phyloP scores from a whole-genome alignment of 2,888 invertebrate species.

The Agrenia bidenticulata region DNA sequence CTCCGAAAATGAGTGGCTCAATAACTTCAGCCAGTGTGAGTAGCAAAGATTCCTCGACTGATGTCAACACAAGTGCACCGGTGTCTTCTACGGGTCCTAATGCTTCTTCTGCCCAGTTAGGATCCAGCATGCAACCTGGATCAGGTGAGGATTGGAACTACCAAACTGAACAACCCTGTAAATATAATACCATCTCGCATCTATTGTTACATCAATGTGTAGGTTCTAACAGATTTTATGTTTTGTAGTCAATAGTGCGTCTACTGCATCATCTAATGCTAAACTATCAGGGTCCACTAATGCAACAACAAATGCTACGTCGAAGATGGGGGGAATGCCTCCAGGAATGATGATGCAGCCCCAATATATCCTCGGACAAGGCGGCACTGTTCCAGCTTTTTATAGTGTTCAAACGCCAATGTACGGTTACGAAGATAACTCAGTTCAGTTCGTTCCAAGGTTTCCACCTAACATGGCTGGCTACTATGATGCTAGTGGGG shows the following conservation, averaged over 20 bases:
- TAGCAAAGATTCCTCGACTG: slow-evolving; percentile 44
- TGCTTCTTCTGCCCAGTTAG: slow-evolving; percentile 47
- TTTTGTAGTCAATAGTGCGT: slow-evolving; percentile 37
- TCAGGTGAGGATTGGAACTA: slow-evolving; percentile 38
- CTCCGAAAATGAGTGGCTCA: slow-evolving; percentile 38
- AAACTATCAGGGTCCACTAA: slow-evolving; percentile 49
- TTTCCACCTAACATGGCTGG: slow-evolving; percentile 48
- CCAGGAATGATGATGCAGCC: slow-evolving; percentile 46
- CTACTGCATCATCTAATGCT: slow-evolving; percentile 43
- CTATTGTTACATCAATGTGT: background rate
- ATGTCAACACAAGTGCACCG: slow-evolving; percentile 43
- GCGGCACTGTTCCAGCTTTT: slow-evolving; percentile 39
- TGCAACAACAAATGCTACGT: slow-evolving; percentile 40
- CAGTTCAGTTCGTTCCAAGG: slow-evolving; percentile 48
- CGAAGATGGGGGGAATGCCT: slow-evolving; percentile 47
- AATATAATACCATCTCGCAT: background rate
- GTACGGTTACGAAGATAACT: slow-evolving; percentile 50
- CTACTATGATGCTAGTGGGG: slow-evolving; percentile 48
- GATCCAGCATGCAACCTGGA: slow-evolving; percentile 44
- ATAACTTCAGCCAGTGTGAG: slow-evolving; percentile 30
- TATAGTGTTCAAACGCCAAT: slow-evolving; percentile 50
- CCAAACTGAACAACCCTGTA: slow-evolving; percentile 7
- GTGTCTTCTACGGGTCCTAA: slow-evolving; percentile 39
- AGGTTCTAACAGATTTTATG: background rate
- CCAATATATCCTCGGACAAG: slow-evolving; percentile 51